Base-by-base conservation (phyloP, 2,888 invertebrate genomes). In the Meteorus colon region DNA sequence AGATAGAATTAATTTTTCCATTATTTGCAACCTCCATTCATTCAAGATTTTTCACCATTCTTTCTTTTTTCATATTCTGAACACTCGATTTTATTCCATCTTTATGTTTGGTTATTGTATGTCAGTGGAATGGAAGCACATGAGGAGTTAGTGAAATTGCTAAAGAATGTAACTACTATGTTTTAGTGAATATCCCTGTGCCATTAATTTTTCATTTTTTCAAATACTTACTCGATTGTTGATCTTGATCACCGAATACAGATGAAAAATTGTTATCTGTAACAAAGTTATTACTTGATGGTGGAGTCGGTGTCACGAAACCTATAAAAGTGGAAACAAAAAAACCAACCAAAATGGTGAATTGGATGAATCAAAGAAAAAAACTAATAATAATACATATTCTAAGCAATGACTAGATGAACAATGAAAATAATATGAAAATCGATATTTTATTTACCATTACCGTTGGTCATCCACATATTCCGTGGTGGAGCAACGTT, bases 261-360 rank as follows among this genome's bases (percentile, higher is more conserved):
- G 96, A 95, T 87, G 95, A 94, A 92, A 96, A 96, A 92, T 94
- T 95, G 91, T 95, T 95, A 90, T 96, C 96, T 88, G 95, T 94
- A 89, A 96, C 95, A 92, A 96, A 96, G 85, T 93, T 91, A 90
- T 91, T 92, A 89, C 90, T 90, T 85, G 90, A 89, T 79, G 89
- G 85, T 79, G 86, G 86, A 86, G 85, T 85, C 60, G 76, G 72
- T 81, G 85, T 83, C 73, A 86, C 83, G 86, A 88, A 89, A 87
- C 90, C 91, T 91, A 89, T 88, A 85, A 87, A 84, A 83, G 77
- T 76, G 82, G 84, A 81, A 74, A 78, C 66, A 77, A 72, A 78
- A 74, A 78, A 81, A 80, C 66, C 27, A 75, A 65, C 34, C 59
- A 77, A 78, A 41, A 78, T 73, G 74, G 51, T 62, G 79, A 78